Base-by-base conservation (phyloP, 2,888 invertebrate genomes). In the Agrochola macilenta region DNA sequence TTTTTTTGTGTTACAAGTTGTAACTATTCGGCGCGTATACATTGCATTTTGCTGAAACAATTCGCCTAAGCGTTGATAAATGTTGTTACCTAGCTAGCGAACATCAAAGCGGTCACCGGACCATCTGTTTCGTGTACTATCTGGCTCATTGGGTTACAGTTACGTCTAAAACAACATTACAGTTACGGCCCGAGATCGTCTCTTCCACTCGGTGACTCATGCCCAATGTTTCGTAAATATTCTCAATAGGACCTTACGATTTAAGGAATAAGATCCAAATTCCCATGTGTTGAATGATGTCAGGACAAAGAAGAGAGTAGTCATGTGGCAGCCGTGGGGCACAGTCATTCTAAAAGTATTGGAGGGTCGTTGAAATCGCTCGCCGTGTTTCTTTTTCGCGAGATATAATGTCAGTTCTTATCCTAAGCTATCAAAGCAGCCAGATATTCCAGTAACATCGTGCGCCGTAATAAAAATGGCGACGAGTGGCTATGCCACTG, bases 131-230 rank as follows among this genome's bases (percentile, higher is more conserved):
- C 79, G 73, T 75, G 82, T 74, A 74, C 80, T 82, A 90, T 88
- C 88, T 91, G 86, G 90, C 87, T 91, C 91, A 92, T 88, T 92
- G 90, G 91, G 92, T 90, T 91, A 91, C 85, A 83, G 88, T 87
- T 80, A 81, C 78, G 74, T 46, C 84, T 87, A 78, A 78, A 81
- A 81, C 79, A 76, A 81, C 79, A 76, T 87, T 86, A 90, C 91
- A 89, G 91, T 91, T 91, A 89, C 80, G 58, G 35, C 54, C 86
- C 68, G 71, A 76, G 72, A 81, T 82, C 80, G 70, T 82, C 79
- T 79, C 78, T 72, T 73, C 70, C 76, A 79, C 61, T 58, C 68
- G 11, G 30, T 81, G 81, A 81, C 76, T 84, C 73, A 82, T 52
- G 74, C 54, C 61, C 70, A 46, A 68, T 65, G 69, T 65, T 26